Evolutionary conservation across 1,140 invertebrate species (phyloP).

Genomic region (Zaprionus africanus): DNA sequence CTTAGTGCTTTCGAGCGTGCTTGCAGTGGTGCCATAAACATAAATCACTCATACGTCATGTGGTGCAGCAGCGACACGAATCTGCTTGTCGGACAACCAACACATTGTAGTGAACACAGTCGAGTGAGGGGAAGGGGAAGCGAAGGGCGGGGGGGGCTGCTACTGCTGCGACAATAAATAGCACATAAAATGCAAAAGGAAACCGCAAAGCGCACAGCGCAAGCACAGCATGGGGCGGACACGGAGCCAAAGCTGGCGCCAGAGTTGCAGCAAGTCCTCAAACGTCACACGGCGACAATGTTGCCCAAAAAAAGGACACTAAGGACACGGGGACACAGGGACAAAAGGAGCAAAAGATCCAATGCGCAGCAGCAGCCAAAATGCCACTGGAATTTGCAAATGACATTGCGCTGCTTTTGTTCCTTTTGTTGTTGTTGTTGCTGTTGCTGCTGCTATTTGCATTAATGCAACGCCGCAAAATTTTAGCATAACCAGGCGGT

Average conservation of each 20-base stretch:
- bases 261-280: constrained; percentile 17
- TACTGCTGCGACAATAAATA: constrained; percentile 63
- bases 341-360: constrained; percentile 18
- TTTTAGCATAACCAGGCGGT: constrained; percentile 49
- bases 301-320: constrained; percentile 31
- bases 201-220: constrained; percentile 47
- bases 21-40: constrained; percentile 33
- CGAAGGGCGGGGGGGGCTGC: too few species aligned
- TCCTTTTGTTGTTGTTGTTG: neutral
- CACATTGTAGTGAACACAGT: constrained; percentile 53
- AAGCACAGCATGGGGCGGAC: constrained; percentile 15
- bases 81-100: constrained; percentile 54
- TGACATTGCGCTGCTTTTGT: constrained; percentile 42
- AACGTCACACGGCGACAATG: constrained; percentile 55
- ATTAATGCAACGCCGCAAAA: constrained; percentile 46
- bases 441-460: constrained; percentile 27
- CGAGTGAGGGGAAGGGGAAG: neutral
- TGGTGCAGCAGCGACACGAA: constrained; percentile 64
- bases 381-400: constrained; percentile 58
- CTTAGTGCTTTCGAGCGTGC: constrained; percentile 8
- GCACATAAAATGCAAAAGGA: constrained; percentile 60
- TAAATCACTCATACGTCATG: constrained; percentile 79
- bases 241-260: neutral
- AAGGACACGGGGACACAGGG: neutral
- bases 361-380: constrained; percentile 31